Conservation (phyloP, 2,888 invertebrate genomes). For the Alloscopus bannaensis region DNA sequence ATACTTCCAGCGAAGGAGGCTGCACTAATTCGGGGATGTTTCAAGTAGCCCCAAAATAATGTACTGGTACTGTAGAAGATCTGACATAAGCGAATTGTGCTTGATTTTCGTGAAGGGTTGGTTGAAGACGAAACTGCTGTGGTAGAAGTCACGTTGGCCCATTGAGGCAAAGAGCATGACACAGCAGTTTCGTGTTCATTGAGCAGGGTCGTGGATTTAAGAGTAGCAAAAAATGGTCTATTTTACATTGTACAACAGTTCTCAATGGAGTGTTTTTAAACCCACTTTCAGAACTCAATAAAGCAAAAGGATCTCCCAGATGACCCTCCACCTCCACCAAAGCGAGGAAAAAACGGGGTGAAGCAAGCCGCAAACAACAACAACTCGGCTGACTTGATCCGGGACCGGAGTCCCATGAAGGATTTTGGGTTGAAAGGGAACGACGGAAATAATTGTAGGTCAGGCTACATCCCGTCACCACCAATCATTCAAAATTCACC, state of each 20-base stretch:
- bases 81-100: no score
- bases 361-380: constrained; percentile 51
- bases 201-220: no score
- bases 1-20: no score
- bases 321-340: constrained; percentile 58
- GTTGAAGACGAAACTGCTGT: no score
- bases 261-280: neutral
- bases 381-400: constrained; percentile 50
- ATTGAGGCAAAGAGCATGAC: no score
- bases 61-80: neutral
- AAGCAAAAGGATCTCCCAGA: constrained; percentile 67
- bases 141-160: no score
- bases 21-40: constrained; percentile 1
- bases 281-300: constrained; percentile 70
- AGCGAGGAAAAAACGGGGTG: constrained; percentile 59
- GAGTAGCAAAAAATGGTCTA: constrained; percentile 15
- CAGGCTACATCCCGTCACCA: constrained; percentile 56
- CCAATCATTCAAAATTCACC: constrained; percentile 55
- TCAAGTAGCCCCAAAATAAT: constrained; percentile 38
- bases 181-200: no score
- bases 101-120: no score
- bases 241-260: constrained; percentile 1
- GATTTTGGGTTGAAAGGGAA: constrained; percentile 57
- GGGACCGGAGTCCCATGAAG: constrained; percentile 59
- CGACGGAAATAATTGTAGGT: constrained; percentile 56